Conservation (phyloP, 2,113 vertebrate genomes). For the Coregonus clupeaformis region DNA sequence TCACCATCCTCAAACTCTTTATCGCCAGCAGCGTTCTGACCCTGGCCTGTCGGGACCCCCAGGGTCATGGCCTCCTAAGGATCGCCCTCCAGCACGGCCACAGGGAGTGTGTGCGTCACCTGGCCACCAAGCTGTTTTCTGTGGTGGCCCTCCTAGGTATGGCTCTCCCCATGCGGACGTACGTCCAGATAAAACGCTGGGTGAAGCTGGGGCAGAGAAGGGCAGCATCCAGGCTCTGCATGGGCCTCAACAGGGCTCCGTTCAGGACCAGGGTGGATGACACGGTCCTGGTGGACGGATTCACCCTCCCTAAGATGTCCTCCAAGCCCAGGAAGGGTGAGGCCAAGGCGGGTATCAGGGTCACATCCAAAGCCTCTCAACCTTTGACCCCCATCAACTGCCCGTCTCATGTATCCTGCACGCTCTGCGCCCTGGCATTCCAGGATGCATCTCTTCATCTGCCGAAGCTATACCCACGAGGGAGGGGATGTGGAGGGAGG, state of each 20-base stretch:
- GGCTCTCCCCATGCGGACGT: conserved; percentile 69
- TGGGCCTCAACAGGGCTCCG: conserved; percentile 4
- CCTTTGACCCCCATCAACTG: conserved; percentile 23
- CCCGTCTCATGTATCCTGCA: conserved; percentile 9
- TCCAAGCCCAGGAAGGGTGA: conserved; percentile 56
- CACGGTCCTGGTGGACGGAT: conserved; percentile 72
- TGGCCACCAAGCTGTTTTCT: conserved; percentile 72
- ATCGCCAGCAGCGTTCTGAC: conserved; percentile 62
- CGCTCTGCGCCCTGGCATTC: neutral
- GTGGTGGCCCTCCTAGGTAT: conserved; percentile 62
- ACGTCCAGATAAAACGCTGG: conserved; percentile 75
- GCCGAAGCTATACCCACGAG: conserved; percentile 36
- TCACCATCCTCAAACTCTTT: conserved; percentile 76
- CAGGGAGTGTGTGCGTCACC: conserved; percentile 66
- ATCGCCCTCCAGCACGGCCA: conserved; percentile 60
- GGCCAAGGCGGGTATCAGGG: conserved; percentile 28
- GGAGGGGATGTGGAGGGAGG: conserved; percentile 9
- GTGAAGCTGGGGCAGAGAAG: conserved; percentile 55
- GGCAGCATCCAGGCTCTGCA: conserved; percentile 15
- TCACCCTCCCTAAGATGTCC: conserved; percentile 67
- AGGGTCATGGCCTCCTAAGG: conserved; percentile 61
- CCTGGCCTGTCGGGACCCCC: conserved; percentile 64
- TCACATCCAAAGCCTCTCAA: conserved; percentile 22
- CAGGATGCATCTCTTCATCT: conserved; percentile 29
- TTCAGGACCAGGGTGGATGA: conserved; percentile 64